These are phyloP conservation scores for Eurystomus gularis DNA, from an alignment of 2,113 vertebrate species.

Conservation along the genomic window DNA sequence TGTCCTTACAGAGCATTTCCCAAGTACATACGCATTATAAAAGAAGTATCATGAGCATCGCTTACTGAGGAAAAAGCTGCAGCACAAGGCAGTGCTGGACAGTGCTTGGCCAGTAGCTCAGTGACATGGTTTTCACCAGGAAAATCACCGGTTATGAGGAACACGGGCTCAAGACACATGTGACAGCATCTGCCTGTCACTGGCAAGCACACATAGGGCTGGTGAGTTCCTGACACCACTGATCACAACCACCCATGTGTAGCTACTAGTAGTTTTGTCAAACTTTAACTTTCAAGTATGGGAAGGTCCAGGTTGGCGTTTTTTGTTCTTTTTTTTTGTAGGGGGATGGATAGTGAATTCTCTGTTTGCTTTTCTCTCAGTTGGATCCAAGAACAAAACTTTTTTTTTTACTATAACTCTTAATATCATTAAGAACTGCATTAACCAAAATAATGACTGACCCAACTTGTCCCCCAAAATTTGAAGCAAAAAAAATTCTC, in stretches of 20 bases:
- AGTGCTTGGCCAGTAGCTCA: not conserved
- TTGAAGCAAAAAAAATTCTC: not conserved
- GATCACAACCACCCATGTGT: not conserved
- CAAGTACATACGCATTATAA: not conserved
- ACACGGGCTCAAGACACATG: accelerated
- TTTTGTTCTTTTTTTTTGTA: not conserved
- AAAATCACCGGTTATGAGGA: not conserved
- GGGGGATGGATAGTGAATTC: not conserved
- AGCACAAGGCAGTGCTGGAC: not conserved
- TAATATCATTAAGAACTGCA: not conserved
- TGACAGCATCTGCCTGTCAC: not conserved
- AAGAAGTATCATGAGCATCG: not conserved
- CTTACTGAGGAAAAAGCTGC: not conserved
- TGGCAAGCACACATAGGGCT: accelerated
- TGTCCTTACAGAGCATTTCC: not conserved
- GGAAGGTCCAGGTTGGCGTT: not conserved
- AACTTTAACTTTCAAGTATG: not conserved
- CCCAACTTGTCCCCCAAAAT: not conserved
- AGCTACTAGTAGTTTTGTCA: not conserved
- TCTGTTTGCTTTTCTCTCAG: not conserved
- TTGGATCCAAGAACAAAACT: not conserved
- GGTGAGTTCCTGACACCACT: not conserved
- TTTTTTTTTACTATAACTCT: not conserved
- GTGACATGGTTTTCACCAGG: not conserved
- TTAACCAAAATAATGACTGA: not conserved